Conservation (phyloP, 1,140 invertebrate genomes). For the Drosophila nikananu region DNA sequence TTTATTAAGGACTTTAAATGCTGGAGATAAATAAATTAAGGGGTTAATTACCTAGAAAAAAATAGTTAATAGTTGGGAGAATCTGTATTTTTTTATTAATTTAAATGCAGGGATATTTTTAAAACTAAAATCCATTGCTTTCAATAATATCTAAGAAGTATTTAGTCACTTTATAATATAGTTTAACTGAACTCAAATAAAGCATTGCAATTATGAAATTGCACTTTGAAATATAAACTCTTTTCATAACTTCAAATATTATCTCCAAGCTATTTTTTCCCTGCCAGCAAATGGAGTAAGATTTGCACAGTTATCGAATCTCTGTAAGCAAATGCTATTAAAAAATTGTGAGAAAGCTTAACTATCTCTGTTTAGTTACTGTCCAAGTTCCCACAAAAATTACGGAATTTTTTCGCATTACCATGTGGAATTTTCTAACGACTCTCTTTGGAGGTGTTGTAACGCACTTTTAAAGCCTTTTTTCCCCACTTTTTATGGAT, state of each 20-base stretch:
- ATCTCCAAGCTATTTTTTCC: not conserved
- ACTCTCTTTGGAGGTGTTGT: conserved; percentile 29
- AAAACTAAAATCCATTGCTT: not conserved
- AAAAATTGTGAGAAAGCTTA: conserved; percentile 19
- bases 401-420: conserved; percentile 34
- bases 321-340: conserved; percentile 7
- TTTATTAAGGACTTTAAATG: not conserved
- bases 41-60: not conserved
- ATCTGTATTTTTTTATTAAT: not conserved
- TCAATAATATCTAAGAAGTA: not conserved
- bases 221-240: not conserved
- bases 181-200: not conserved
- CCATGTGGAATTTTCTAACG: conserved; percentile 47
- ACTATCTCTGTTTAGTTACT: conserved; percentile 23
- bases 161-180: not conserved
- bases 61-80: no score
- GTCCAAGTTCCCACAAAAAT: conserved; percentile 39
- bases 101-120: not conserved
- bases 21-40: not conserved
- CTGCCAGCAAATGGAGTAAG: conserved; percentile 7
- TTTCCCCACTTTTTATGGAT: conserved; percentile 25
- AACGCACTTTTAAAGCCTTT: conserved; percentile 22
- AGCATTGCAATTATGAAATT: not conserved
- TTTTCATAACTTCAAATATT: no score
- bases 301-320: conserved; percentile 35